A percentile compares a stretch with the other conserved stretches of the same genome.
Evolutionary conservation across 2,888 invertebrate species (phyloP).

Genomic region (Patella pellucida): DNA sequence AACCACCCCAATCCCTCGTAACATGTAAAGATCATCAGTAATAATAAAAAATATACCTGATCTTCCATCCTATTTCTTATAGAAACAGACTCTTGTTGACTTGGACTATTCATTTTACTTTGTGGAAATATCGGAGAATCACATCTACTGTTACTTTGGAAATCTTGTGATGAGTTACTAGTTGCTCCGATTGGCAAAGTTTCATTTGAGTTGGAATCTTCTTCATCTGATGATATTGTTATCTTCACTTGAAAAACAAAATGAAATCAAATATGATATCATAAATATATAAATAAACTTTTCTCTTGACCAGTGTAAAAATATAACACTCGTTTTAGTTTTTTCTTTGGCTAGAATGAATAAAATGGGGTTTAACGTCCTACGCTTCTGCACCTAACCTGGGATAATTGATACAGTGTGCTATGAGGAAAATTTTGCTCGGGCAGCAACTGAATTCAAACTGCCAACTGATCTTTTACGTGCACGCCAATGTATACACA

Average conservation of each 20-base stretch:
- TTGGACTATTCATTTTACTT: neutral
- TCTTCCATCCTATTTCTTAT: slow-evolving; percentile 56
- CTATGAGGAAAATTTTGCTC: no score
- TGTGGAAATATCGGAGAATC: slow-evolving; percentile 32
- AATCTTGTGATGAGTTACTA: slow-evolving; percentile 14
- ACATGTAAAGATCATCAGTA: neutral
- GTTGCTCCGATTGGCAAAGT: neutral
- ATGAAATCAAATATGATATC: neutral
- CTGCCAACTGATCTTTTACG: no score
- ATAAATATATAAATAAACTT: no score
- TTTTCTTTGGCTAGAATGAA: no score
- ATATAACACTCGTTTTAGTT: no score
- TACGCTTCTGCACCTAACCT: no score
- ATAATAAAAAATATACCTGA: slow-evolving; percentile 40
- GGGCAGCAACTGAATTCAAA: no score
- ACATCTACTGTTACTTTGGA: slow-evolving; percentile 22
- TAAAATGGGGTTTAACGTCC: no score
- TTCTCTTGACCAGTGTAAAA: no score
- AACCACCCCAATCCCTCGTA: no score
- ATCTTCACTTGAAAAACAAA: slow-evolving; percentile 57
- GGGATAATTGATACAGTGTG: no score
- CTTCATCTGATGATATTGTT: slow-evolving; percentile 68
- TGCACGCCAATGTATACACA: no score
- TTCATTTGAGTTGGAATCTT: slow-evolving; percentile 44
- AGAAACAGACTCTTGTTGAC: slow-evolving; percentile 24